Percentiles rank a stretch among this genome's conserved stretches.
phyloP scores from a whole-genome alignment of 1,140 invertebrate genomes.

The Lanistes nyassanus region DNA sequence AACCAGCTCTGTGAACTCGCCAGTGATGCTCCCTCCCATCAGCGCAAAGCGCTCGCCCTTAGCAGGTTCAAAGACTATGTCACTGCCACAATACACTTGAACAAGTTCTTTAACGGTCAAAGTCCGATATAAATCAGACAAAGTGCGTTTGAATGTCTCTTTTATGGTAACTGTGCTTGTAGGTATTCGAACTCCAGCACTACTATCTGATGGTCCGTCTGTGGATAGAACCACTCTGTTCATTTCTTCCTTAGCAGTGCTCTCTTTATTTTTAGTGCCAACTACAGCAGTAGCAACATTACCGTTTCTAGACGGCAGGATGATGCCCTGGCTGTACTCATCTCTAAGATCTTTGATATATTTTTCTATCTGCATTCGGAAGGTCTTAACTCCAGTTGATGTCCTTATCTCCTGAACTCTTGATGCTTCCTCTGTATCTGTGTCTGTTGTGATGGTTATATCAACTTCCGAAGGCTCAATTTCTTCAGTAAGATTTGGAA shows the following conservation, averaged over 20 bases:
- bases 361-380: conserved; percentile 81
- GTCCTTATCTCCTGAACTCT: conserved; percentile 79
- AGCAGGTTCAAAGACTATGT: conserved; percentile 74
- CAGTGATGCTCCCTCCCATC: conserved; percentile 91
- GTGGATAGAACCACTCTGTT: conserved; percentile 49
- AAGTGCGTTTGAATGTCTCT: conserved; percentile 88
- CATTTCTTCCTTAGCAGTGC: conserved; percentile 55
- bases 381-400: conserved; percentile 78
- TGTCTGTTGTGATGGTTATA: conserved; percentile 82
- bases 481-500: conserved; percentile 98
- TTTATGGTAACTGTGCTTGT: conserved; percentile 78
- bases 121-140: conserved; percentile 87
- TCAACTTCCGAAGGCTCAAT: conserved; percentile 94
- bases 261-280: conserved; percentile 42
- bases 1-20: conserved; percentile 86
- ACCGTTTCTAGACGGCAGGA: conserved; percentile 77
- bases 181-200: conserved; percentile 73
- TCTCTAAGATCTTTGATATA: conserved; percentile 90
- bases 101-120: conserved; percentile 89
- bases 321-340: conserved; percentile 84
- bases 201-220: conserved; percentile 19
- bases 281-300: conserved; percentile 14
- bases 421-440: conserved; percentile 81
- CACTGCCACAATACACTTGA: conserved; percentile 79
- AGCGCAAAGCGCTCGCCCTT: conserved; percentile 89